Conservation (phyloP, 2,888 invertebrate genomes). For the Meiosimyza decipiens region DNA sequence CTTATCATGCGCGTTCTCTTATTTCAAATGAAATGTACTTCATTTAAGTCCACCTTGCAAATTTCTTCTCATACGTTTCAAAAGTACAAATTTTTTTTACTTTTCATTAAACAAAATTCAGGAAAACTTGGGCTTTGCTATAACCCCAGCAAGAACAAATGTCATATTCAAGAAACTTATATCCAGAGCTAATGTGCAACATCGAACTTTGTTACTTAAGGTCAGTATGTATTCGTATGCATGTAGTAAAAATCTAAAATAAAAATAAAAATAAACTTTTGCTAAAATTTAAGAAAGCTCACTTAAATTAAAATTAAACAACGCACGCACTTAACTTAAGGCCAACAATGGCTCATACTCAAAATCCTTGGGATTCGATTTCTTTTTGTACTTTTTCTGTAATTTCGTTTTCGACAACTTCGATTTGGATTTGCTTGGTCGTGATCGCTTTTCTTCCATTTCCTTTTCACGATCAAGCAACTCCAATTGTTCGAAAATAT, state of each 20-base stretch:
- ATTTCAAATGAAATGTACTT: too few species aligned
- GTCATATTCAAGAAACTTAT: not conserved
- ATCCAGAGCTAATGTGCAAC: not conserved
- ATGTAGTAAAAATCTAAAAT: too few species aligned
- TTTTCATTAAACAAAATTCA: not conserved
- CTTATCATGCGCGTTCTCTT: too few species aligned
- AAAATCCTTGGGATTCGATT: conserved; percentile 60
- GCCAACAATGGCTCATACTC: conserved; percentile 66
- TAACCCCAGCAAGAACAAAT: not conserved
- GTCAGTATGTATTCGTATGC: too few species aligned
- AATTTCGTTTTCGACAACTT: conserved; percentile 72
- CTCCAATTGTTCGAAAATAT: conserved; percentile 84
- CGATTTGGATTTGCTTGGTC: conserved; percentile 72
- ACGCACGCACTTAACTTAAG: conserved; percentile 58
- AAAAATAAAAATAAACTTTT: too few species aligned
- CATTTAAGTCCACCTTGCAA: too few species aligned
- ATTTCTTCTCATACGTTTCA: too few species aligned
- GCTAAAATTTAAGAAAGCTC: too few species aligned
- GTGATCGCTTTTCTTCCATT: conserved; percentile 54
- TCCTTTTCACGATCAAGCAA: conserved; percentile 74
- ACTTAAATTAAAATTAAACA: too few species aligned
- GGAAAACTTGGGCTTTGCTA: not conserved
- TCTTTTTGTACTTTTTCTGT: conserved; percentile 69
- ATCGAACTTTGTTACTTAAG: too few species aligned
- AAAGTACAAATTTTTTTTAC: not conserved